Percentiles rank a stretch among this genome's conserved stretches.
Conservation (phyloP, 2,888 invertebrate genomes). For the Sicus ferrugineus region DNA sequence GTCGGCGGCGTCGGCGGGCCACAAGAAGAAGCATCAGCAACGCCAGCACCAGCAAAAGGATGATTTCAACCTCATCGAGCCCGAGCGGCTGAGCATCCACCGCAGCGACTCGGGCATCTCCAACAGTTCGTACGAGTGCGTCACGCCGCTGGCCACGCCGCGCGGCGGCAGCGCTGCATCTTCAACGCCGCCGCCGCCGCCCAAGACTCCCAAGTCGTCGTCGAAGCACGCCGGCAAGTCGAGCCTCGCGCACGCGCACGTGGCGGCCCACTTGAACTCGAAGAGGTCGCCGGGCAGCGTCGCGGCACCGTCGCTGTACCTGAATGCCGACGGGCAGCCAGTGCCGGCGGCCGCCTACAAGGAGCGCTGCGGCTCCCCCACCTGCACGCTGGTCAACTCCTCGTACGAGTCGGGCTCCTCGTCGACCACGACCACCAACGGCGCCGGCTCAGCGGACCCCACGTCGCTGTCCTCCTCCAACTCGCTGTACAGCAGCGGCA, state of each 20-base stretch:
- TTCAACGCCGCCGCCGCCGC: constrained; percentile 36
- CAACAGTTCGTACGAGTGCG: constrained; percentile 67
- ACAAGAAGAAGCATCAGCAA: constrained; percentile 58
- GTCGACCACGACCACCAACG: constrained; percentile 40
- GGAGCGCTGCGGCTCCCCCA: constrained; percentile 46
- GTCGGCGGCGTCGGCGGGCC: constrained; percentile 42
- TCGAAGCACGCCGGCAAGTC: constrained; percentile 2
- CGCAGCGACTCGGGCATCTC: constrained; percentile 65
- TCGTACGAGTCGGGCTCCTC: constrained; percentile 55
- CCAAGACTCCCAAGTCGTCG: constrained; percentile 46
- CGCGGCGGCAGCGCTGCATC: constrained; percentile 26
- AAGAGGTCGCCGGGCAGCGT: constrained; percentile 39
- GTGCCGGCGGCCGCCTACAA: background rate
- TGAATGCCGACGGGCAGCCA: constrained; percentile 52
- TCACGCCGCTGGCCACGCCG: constrained; percentile 65
- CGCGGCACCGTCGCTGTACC: constrained; percentile 49
- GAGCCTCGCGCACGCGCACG: constrained; percentile 36
- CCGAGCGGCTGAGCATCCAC: constrained; percentile 62
- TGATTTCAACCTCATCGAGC: constrained; percentile 59
- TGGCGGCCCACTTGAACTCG: constrained; percentile 39
- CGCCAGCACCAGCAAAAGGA: constrained; percentile 60
- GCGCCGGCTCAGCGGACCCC: constrained; percentile 49
- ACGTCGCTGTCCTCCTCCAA: constrained; percentile 53
- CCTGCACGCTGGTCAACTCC: constrained; percentile 51
- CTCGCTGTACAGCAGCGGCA: constrained; percentile 52